A percentile compares a stretch with the other conserved stretches of the same genome.
phyloP scores from a whole-genome alignment of 2,888 invertebrate species.

The Chesias legatella region DNA sequence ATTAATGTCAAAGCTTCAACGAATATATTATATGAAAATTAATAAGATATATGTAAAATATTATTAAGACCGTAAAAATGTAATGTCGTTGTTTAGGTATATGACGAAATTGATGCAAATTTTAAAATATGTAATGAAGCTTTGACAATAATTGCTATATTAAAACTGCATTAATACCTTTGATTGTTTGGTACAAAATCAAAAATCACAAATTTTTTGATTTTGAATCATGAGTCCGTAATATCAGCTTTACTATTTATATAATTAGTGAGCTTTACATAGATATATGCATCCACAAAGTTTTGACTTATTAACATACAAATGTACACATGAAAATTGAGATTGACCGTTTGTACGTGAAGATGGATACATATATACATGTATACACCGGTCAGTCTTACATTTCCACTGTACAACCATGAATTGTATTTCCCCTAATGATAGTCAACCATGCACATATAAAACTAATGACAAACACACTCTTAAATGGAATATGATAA shows the following conservation, averaged over 20 bases:
- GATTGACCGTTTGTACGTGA: conserved; percentile 20
- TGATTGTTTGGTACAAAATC: conserved; percentile 20
- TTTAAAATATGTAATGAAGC: conserved; percentile 6
- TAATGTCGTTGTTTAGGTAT: no score
- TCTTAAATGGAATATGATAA: conserved; percentile 47
- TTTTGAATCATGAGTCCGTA: conserved; percentile 16
- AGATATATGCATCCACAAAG: conserved; percentile 53
- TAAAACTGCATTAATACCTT: conserved; percentile 10
- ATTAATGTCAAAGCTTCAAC: conserved; percentile 13
- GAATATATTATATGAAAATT: not conserved
- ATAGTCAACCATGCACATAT: conserved; percentile 79
- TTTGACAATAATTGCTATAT: conserved; percentile 11
- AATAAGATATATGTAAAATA: no score
- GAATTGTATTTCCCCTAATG: conserved; percentile 50
- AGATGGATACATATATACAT: not conserved
- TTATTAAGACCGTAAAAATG: no score
- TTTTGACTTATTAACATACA: conserved; percentile 49
- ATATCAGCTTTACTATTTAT: conserved; percentile 35
- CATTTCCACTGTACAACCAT: conserved; percentile 49
- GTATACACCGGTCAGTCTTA: conserved; percentile 36
- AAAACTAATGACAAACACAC: conserved; percentile 79
- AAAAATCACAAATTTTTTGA: conserved; percentile 3
- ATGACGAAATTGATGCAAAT: no score
- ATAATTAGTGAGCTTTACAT: conserved; percentile 38
- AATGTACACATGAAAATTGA: conserved; percentile 40